Percentiles rank a stretch among this genome's conserved stretches.
These are phyloP conservation scores for Microctonus aethiopoides DNA, from an alignment of 2,888 invertebrate genomes.

Conservation along the genomic window DNA sequence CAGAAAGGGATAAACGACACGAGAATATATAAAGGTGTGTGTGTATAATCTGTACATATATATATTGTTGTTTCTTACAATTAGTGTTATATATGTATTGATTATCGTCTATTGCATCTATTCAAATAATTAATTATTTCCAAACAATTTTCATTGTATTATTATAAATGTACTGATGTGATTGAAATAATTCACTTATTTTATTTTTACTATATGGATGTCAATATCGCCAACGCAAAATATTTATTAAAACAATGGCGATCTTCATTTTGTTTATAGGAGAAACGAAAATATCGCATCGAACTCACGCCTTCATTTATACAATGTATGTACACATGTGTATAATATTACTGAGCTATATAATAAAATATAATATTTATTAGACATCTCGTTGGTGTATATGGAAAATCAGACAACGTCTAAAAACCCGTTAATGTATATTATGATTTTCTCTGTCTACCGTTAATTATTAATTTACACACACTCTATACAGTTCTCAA, in stretches of 20 bases:
- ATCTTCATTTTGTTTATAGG: background rate
- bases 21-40: background rate
- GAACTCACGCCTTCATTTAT: constrained; percentile 15
- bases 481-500: background rate
- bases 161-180: background rate
- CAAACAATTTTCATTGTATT: background rate
- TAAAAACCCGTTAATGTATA: background rate
- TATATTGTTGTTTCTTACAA: background rate
- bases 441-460: background rate
- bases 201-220: background rate
- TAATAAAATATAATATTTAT: background rate
- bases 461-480: constrained; percentile 21
- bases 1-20: constrained; percentile 9
- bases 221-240: constrained; percentile 16
- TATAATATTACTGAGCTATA: background rate
- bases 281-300: constrained; percentile 20
- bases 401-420: too few species aligned
- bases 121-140: background rate
- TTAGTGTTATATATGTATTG: background rate
- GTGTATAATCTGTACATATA: background rate
- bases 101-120: background rate
- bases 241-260: background rate
- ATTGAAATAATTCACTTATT: background rate
- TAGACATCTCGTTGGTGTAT: background rate
- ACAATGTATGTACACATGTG: too few species aligned